Conservation (phyloP, 2,113 vertebrate genomes). For the Noctilio leporinus region DNA sequence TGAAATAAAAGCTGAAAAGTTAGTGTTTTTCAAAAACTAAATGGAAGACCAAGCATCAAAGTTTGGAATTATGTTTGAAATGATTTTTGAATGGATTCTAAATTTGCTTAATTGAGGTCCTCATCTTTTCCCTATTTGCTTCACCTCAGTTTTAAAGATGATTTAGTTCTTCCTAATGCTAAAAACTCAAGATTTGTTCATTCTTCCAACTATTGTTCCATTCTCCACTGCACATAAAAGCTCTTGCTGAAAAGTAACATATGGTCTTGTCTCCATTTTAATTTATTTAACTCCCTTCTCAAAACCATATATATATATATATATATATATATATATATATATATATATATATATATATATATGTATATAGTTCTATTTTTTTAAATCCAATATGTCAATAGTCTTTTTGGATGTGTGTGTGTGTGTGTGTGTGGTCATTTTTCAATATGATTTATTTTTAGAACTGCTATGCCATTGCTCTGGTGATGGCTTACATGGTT, state of each 20-base stretch:
- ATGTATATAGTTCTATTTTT: not conserved
- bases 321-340: not conserved
- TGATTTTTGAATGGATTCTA: slow-evolving; percentile 32
- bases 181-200: not conserved
- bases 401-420: not conserved
- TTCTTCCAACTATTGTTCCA: not conserved
- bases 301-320: not conserved
- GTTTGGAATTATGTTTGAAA: not conserved
- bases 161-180: slow-evolving; percentile 23
- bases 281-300: not conserved
- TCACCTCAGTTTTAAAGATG: not conserved
- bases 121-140: not conserved
- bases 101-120: slow-evolving; percentile 24
- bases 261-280: not conserved
- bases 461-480: not conserved
- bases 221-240: not conserved
- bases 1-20: slow-evolving; percentile 14
- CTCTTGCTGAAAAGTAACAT: slow-evolving; percentile 8
- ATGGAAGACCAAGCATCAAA: not conserved
- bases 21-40: slow-evolving; percentile 30
- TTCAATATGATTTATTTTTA: not conserved
- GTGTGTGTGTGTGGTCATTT: not conserved
- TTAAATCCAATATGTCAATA: not conserved
- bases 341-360: not conserved
- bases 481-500: no score